Base-by-base conservation (phyloP, 2,888 invertebrate genomes). In the Cephonodes hylas region DNA sequence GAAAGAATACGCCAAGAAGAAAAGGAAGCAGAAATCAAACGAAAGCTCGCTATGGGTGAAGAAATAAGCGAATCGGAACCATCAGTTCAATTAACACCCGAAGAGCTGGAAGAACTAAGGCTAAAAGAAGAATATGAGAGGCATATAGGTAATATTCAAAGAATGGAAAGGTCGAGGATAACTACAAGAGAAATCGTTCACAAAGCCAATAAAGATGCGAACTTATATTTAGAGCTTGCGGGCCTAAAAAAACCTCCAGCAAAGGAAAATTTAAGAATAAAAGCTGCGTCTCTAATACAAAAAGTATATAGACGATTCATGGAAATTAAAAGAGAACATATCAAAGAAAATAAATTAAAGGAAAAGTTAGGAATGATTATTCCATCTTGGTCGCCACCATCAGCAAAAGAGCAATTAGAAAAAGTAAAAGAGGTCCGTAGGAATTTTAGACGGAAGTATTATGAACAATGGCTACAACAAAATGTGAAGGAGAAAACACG, bases 321-420 rank as follows among this genome's bases (percentile, higher is more conserved):
- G 73, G 80, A 83, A 34, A 73, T 93, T 0, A 87, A 93, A 72
- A 75, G 85, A 45, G 69, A 86, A 42, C 85, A 89, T 61, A 38
- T 74, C 8, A 86, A 83, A 70, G 93, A 93, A 45, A 70, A 76
- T 8, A 80, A 84, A 66, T 69, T 93, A 1, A 91, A 93, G 73
- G 73, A 89, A 57, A 82, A 93, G 60, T 84, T 95, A 59, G 93
- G 93, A 48, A 94, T 95, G 94, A 84, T 89, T n/a, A 86, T 93
- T 61, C 86, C 93, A 0, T 88, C 93, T 48, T 92, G 86, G 81
- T 82, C 73, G 64, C 86, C 92, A 4, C 85, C 82, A 2, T 88
- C 91, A 23, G 86, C 90, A 25, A 88, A 93, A 72, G 74, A 86
- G 44, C 89, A 90, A 66, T 80, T 93, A 53, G 84, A 92, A 76